Evolutionary conservation across 2,888 invertebrate species (phyloP).

Genomic region (Byasa hedistus): DNA sequence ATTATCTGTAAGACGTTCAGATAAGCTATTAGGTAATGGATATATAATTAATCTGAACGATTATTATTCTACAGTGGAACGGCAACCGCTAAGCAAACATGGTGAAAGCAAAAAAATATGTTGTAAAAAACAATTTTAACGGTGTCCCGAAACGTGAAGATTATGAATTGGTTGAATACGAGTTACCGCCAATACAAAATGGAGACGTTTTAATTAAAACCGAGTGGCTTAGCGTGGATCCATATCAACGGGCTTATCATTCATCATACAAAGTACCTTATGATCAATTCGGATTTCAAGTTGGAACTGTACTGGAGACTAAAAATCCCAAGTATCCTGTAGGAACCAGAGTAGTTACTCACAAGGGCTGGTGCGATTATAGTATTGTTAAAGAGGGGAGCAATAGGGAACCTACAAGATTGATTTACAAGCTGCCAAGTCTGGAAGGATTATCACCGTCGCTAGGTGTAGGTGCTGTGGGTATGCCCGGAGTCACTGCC

Average conservation of each 20-base stretch:
- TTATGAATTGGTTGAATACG: conserved; percentile 80
- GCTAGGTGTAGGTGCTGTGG: conserved; percentile 77
- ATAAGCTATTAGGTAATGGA: not conserved
- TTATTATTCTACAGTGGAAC: conserved; percentile 6
- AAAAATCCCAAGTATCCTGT: conserved; percentile 79
- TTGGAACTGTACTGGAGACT: conserved; percentile 76
- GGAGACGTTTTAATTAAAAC: conserved; percentile 64
- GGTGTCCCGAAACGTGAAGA: conserved; percentile 80
- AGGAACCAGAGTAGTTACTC: conserved; percentile 76
- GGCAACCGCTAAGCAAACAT: conserved; percentile 41
- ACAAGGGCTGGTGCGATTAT: conserved; percentile 79
- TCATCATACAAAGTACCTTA: conserved; percentile 37
- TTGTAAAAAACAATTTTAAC: conserved; percentile 76
- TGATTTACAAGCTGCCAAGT: conserved; percentile 63
- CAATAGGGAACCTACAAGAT: conserved; percentile 38
- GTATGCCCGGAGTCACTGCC: conserved; percentile 84
- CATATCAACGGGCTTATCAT: conserved; percentile 40
- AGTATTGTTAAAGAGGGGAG: conserved; percentile 26
- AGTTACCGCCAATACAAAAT: conserved; percentile 77
- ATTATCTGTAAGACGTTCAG: not conserved
- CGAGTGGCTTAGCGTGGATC: conserved; percentile 53
- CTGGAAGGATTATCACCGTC: conserved; percentile 71
- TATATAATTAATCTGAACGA: not conserved
- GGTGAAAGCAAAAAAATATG: conserved; percentile 78
- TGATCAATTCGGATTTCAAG: conserved; percentile 47